phyloP scores from a whole-genome alignment of 2,797 vertebrate genomes.

The Halcyon leucocephala region DNA sequence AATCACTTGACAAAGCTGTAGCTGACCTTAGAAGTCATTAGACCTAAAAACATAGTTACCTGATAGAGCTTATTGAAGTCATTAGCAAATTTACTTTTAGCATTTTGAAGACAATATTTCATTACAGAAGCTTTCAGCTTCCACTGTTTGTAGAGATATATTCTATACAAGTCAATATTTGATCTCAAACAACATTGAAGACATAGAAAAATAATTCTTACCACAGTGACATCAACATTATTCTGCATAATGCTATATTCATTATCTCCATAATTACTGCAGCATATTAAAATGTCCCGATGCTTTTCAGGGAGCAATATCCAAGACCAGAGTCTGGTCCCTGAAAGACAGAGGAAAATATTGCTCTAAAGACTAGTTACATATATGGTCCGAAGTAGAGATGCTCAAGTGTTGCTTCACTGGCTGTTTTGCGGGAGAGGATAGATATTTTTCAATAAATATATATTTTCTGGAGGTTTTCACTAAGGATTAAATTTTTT shows the following conservation, averaged over 20 bases:
- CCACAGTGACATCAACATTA: neutral
- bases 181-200: neutral
- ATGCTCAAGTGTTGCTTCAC: neutral
- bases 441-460: neutral
- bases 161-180: neutral
- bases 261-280: neutral
- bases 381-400: neutral
- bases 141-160: neutral
- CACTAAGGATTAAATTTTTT: neutral
- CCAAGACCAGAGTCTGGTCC: neutral
- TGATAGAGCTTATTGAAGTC: neutral
- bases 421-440: neutral
- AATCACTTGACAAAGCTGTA: neutral
- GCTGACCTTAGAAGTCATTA: neutral
- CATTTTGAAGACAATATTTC: neutral
- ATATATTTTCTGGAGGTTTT: neutral
- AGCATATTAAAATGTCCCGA: neutral
- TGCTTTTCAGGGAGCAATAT: neutral
- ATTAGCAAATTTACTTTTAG: neutral
- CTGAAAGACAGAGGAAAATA: neutral
- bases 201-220: neutral
- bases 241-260: neutral
- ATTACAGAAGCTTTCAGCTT: neutral
- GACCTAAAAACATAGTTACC: neutral
- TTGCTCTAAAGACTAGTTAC: neutral